Base-by-base conservation (phyloP, 2,113 vertebrate genomes). In the Erythrocebus patas region DNA sequence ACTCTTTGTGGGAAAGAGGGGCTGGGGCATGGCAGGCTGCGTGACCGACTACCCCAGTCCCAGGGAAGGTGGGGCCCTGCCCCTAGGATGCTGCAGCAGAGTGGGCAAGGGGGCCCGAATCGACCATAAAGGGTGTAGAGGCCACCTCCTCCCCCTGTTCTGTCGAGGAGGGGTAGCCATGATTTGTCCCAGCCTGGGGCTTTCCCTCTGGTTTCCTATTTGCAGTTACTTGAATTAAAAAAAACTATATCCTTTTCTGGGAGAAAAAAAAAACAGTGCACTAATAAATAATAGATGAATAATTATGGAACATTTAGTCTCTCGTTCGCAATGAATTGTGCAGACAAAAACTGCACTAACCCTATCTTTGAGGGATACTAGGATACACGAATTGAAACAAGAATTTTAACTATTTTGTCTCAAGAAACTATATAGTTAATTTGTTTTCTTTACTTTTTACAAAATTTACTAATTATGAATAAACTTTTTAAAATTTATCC, bases 331-430 rank as follows among this genome's bases (percentile, higher is more conserved):
- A 1, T 57, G 38, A 48, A 92, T 68, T 80, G 32, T 40, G 32
- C 89, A 89, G 25, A 84, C 16, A 79, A 89, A 95, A 95, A 22
- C 22, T 88, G 8, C 64, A 88, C 50, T 40, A 27, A 72, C 6
- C 16, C 16, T 72, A 12, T 20, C 50, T 88, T 57, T 73, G 85
- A 89, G 20, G 4, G 25, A 76, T 48, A 68, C 27, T 92, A 76
- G 40, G 40, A 45, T 45, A 43, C 70, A 45, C 61, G 52, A 88
- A 88, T 40, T 91, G 35, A 89, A 78, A 88, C 72, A 25, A 79
- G 23, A 20, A 96, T 64, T 96, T 94, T 94, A 84, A 88, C 83
- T 92, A 88, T 48, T 78, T 87, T 64, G 17, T 83, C 20, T n/a
- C 52, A 61, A 61, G 30, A 27, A 96, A 64, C 3, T 70, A 84